phyloP scores from a whole-genome alignment of 2,888 invertebrate species.

The Opisthograptis luteolata region DNA sequence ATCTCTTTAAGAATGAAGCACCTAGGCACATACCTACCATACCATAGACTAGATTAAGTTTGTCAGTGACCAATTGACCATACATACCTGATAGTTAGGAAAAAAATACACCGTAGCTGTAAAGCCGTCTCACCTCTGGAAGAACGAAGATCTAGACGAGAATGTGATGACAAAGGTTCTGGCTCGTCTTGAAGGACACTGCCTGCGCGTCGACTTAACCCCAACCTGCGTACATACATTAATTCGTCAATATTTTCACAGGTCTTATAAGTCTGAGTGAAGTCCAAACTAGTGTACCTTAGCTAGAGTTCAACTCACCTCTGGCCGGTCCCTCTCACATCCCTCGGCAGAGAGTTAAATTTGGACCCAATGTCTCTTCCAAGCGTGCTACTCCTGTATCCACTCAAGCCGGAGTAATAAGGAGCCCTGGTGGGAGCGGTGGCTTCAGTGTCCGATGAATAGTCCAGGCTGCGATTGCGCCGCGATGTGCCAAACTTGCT shows the following conservation, averaged over 20 bases:
- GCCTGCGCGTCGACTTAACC: conserved; percentile 71
- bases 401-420: conserved; percentile 87
- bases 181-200: conserved; percentile 79
- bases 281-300: too few relatives aligned
- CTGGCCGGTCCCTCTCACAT: conserved; percentile 85
- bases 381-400: conserved; percentile 78
- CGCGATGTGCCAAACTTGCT: conserved; percentile 86
- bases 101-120: too few relatives aligned
- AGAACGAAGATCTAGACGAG: conserved; percentile 78
- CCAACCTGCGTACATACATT: conserved; percentile 56
- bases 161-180: conserved; percentile 76
- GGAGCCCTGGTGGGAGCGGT: conserved; percentile 90
- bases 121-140: conserved; percentile 65
- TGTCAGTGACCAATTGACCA: too few relatives aligned
- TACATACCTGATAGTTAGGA: too few relatives aligned
- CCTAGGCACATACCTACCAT: too few relatives aligned
- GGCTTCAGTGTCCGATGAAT: conserved; percentile 98
- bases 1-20: too few relatives aligned
- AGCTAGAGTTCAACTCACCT: conserved; percentile 67
- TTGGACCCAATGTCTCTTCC: conserved; percentile 86
- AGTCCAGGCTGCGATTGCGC: conserved; percentile 93
- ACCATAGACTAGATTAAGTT: too few relatives aligned
- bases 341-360: conserved; percentile 89
- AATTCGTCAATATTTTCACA: too few relatives aligned
- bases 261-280: too few relatives aligned